These are phyloP conservation scores for Trisateles emortualis DNA, from an alignment of 2,888 invertebrate species.

Conservation along the genomic window DNA sequence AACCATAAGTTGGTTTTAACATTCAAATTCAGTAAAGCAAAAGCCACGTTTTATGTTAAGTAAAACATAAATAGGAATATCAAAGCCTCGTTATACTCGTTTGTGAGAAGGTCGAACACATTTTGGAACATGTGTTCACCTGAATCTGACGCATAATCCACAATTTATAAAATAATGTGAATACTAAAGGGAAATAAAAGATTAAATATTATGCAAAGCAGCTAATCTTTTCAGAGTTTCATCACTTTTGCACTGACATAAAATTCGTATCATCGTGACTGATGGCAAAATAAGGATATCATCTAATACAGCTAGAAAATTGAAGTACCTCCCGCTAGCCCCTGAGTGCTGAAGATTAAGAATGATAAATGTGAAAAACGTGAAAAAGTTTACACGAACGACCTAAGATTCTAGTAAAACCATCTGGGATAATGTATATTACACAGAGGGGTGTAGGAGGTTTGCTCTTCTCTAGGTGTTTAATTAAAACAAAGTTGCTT, in stretches of 20 bases:
- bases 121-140: conserved; percentile 5
- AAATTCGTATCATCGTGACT: conserved; percentile 14
- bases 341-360: conserved; percentile 12
- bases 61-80: conserved; percentile 23
- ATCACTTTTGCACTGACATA: conserved; percentile 3
- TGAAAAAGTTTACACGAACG: conserved; percentile 13
- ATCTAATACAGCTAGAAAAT: conserved; percentile 20
- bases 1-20: conserved; percentile 1
- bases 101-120: conserved; percentile 11
- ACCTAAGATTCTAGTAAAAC: not conserved
- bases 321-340: conserved; percentile 12
- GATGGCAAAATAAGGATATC: conserved; percentile 10
- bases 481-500: not conserved
- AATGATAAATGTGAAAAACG: conserved; percentile 28
- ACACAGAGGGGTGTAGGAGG: not conserved
- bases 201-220: not conserved
- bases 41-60: conserved; percentile 11
- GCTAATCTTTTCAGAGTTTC: not conserved
- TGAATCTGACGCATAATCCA: conserved; percentile 6
- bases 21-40: conserved; percentile 5
- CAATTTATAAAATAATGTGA: conserved; percentile 13
- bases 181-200: not conserved
- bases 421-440: not conserved
- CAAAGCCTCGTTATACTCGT: conserved; percentile 19
- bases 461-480: not conserved